These are phyloP conservation scores for Tipula confusa DNA, from an alignment of 2,888 invertebrate species.

Conservation along the genomic window DNA sequence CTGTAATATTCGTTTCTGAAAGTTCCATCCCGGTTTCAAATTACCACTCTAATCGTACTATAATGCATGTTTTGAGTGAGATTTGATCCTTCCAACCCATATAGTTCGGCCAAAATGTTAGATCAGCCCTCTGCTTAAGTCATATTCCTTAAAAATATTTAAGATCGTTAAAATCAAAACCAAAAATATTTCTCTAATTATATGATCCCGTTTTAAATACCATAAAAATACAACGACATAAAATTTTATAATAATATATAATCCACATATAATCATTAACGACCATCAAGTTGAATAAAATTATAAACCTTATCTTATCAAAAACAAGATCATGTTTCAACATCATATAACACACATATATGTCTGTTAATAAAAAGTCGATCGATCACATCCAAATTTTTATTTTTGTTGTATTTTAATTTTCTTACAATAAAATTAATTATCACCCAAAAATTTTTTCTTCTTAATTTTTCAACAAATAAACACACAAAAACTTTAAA, in stretches of 20 bases:
- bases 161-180: background rate
- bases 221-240: background rate
- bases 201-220: background rate
- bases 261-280: conserved; percentile 5
- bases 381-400: background rate
- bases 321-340: conserved; percentile 30
- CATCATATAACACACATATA: conserved; percentile 17
- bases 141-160: background rate
- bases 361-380: background rate
- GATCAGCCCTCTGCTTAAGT: too few species aligned
- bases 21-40: too few species aligned
- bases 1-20: too few species aligned
- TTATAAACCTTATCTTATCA: conserved; percentile 27
- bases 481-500: background rate
- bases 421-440: background rate
- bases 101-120: too few species aligned
- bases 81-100: too few species aligned
- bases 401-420: background rate
- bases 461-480: conserved; percentile 4
- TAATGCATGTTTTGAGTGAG: too few species aligned
- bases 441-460: background rate
- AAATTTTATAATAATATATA: background rate
- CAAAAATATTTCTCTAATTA: background rate
- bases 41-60: too few species aligned
- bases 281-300: background rate